A percentile compares a stretch with the other conserved stretches of the same genome.
These are phyloP conservation scores for Gymnocheta viridis DNA, from an alignment of 2,888 invertebrate species.

Conservation along the genomic window DNA sequence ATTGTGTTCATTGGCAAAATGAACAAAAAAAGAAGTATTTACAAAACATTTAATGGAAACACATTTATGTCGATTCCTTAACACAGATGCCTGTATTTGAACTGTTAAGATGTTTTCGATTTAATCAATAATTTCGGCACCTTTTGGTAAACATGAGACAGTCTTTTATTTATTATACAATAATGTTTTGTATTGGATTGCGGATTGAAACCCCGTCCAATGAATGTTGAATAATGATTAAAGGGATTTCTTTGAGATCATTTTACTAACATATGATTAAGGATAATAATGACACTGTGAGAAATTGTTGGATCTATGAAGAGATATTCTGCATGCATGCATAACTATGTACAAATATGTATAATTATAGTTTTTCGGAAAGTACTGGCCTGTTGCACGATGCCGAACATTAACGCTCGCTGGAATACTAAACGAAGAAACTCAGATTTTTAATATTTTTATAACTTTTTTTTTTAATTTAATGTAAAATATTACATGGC, in stretches of 20 bases:
- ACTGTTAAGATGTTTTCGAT: constrained; percentile 56
- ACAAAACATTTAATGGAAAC: constrained; percentile 48
- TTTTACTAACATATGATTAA: constrained; percentile 55
- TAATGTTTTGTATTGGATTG: constrained; percentile 11
- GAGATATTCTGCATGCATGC: no score
- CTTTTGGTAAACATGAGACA: constrained; percentile 71
- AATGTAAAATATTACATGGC: no score
- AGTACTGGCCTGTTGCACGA: no score
- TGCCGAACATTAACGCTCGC: no score
- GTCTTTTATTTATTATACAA: constrained; percentile 31
- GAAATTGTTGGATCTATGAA: no score
- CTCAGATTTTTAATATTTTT: no score
- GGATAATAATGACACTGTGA: constrained; percentile 16
- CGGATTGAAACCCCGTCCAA: constrained; percentile 14
- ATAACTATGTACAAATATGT: no score
- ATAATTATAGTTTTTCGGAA: no score
- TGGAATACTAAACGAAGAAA: no score
- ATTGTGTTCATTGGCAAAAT: constrained; percentile 34
- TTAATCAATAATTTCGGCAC: constrained; percentile 71
- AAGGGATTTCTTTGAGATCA: constrained; percentile 48
- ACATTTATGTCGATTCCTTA: not conserved
- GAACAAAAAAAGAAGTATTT: constrained; percentile 45
- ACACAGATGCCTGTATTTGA: constrained; percentile 22
- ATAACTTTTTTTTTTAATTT: no score
- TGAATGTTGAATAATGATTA: constrained; percentile 13